Evolutionary conservation across 2,797 vertebrate species (phyloP).

Genomic region (Glyptemys insculpta): DNA sequence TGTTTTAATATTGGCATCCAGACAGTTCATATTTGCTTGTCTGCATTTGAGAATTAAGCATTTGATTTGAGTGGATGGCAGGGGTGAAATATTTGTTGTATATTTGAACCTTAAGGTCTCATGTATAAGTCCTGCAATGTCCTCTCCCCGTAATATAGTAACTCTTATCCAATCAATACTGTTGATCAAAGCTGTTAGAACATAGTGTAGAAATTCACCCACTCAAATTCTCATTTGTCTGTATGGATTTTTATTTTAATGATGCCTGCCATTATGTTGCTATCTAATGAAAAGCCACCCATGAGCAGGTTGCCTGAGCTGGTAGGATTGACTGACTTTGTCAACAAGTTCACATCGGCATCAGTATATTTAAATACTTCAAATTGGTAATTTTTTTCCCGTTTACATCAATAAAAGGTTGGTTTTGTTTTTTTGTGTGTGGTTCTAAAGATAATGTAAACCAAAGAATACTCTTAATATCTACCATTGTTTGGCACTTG

Average conservation of each 20-base stretch:
- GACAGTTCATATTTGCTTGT: no score
- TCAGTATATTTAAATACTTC: not conserved
- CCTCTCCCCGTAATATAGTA: not conserved
- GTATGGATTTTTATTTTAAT: slow-evolving; percentile 2
- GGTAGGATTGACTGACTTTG: not conserved
- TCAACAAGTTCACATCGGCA: not conserved
- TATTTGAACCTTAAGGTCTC: not conserved
- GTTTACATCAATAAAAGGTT: not conserved
- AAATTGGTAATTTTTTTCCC: not conserved
- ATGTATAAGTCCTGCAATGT: not conserved
- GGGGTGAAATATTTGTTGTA: not conserved
- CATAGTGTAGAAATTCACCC: not conserved
- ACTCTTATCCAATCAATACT: not conserved
- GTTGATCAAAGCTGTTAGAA: not conserved
- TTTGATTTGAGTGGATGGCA: no score
- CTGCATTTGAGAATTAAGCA: no score
- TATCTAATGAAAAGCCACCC: not conserved
- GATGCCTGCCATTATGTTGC: not conserved
- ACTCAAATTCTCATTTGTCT: not conserved
- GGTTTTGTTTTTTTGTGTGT: no score
- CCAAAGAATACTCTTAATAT: no score
- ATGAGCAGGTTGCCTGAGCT: not conserved
- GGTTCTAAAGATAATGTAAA: not conserved
- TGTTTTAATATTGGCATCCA: not conserved
- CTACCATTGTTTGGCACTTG: not conserved